Percentiles rank a stretch among this genome's conserved stretches.
These are phyloP conservation scores for Aphaenogaster floridana DNA, from an alignment of 1,140 invertebrate genomes.

Conservation along the genomic window DNA sequence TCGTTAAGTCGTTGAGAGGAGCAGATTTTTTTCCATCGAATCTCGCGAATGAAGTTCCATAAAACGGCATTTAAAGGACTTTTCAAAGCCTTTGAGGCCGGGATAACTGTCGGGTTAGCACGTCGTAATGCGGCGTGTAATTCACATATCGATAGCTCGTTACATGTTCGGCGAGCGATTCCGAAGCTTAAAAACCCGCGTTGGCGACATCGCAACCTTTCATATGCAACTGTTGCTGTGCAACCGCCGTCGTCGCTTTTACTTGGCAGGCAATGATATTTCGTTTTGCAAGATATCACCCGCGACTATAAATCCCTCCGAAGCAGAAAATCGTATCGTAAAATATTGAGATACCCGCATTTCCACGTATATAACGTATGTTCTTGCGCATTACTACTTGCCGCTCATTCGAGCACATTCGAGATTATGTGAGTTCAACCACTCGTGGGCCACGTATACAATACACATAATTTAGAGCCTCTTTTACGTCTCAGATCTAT, in stretches of 20 bases:
- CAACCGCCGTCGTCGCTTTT: slow-evolving; percentile 23
- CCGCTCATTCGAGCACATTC: background rate
- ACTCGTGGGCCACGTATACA: background rate
- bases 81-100: background rate
- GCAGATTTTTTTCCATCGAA: slow-evolving; percentile 5
- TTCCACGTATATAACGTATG: slow-evolving; percentile 27
- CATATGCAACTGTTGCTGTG: slow-evolving; percentile 58
- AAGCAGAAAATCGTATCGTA: slow-evolving; percentile 52
- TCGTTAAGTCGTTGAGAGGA: background rate
- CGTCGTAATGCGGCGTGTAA: slow-evolving; percentile 27
- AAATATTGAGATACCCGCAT: slow-evolving; percentile 42
- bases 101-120: slow-evolving; percentile 18
- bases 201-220: slow-evolving; percentile 6
- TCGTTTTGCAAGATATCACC: slow-evolving; percentile 47
- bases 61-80: background rate
- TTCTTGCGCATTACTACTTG: slow-evolving; percentile 12
- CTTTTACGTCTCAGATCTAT: background rate
- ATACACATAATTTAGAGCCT: background rate
- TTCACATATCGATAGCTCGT: slow-evolving; percentile 38
- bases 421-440: slow-evolving; percentile 17
- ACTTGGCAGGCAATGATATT: slow-evolving; percentile 51
- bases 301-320: slow-evolving; percentile 47
- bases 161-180: slow-evolving; percentile 11
- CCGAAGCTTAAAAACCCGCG: slow-evolving; percentile 24
- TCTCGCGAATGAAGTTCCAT: slow-evolving; percentile 2